A percentile compares a stretch with the other conserved stretches of the same genome.
phyloP scores from a whole-genome alignment of 2,888 invertebrate genomes.

The Trissonchulus sp. region DNA sequence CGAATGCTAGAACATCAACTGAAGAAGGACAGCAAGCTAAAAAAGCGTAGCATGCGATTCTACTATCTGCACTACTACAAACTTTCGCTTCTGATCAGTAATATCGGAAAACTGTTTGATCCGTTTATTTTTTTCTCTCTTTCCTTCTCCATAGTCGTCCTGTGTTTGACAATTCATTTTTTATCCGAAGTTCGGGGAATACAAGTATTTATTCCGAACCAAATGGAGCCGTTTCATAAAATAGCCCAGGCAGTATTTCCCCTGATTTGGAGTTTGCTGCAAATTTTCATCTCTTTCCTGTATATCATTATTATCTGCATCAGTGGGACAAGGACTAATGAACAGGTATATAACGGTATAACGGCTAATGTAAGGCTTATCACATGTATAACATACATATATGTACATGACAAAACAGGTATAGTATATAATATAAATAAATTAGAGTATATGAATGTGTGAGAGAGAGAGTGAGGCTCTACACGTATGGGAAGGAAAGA shows the following conservation, averaged over 20 bases:
- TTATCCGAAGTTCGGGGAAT: not conserved
- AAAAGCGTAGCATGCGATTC: not conserved
- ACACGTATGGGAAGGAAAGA: too few relatives aligned
- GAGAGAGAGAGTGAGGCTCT: too few relatives aligned
- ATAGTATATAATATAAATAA: too few relatives aligned
- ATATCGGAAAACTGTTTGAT: not conserved
- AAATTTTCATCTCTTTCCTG: not conserved
- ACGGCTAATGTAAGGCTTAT: too few relatives aligned
- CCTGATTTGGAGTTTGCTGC: not conserved
- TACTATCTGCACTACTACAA: conserved; percentile 1
- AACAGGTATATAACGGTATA: not conserved
- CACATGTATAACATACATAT: too few relatives aligned
- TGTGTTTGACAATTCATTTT: not conserved
- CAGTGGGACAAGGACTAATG: not conserved
- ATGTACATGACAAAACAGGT: too few relatives aligned
- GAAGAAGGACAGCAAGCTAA: not conserved
- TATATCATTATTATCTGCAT: not conserved
- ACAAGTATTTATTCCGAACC: not conserved
- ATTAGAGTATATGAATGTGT: too few relatives aligned
- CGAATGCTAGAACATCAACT: not conserved
- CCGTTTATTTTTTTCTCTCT: conserved; percentile 1
- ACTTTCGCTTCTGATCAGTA: not conserved
- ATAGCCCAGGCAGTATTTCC: not conserved
- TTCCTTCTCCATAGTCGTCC: not conserved
- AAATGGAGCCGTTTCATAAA: not conserved